phyloP scores from a whole-genome alignment of 2,888 invertebrate species.

The Cephalotes varians region DNA sequence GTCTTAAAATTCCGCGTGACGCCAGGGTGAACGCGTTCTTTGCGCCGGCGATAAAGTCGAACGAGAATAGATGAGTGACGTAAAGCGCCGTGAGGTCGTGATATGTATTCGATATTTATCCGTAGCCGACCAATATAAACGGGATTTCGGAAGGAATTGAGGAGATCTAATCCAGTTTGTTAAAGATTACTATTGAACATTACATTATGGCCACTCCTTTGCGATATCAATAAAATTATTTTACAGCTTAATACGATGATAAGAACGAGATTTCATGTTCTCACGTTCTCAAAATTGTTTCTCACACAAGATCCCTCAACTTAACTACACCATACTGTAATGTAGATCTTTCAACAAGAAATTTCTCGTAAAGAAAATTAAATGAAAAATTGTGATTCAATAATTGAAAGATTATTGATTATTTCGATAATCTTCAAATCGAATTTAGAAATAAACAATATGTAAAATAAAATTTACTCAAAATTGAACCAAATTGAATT shows the following conservation, averaged over 20 bases:
- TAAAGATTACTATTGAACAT: neutral
- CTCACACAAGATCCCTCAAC: neutral
- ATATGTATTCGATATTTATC: slow-evolving; percentile 73
- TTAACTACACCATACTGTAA: neutral
- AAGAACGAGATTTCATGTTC: neutral
- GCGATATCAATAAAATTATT: neutral
- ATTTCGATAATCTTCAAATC: neutral
- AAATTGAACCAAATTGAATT: neutral
- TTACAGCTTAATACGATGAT: neutral
- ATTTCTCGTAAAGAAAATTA: neutral
- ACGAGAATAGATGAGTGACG: slow-evolving; percentile 80
- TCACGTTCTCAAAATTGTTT: neutral
- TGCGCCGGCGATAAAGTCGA: slow-evolving; percentile 72
- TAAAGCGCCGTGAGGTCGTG: slow-evolving; percentile 73
- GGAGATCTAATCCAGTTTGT: slow-evolving; percentile 4
- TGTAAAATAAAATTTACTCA: neutral
- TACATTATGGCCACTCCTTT: neutral
- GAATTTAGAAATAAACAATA: too few species aligned
- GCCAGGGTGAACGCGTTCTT: slow-evolving; percentile 58
- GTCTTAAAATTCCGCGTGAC: slow-evolving; percentile 65
- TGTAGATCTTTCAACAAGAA: neutral
- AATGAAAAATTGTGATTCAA: neutral
- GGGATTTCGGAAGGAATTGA: slow-evolving; percentile 23
- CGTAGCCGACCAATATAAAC: slow-evolving; percentile 52
- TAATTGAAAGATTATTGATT: neutral